Evolutionary conservation across 2,113 vertebrate genomes (phyloP).

Genomic region (Xerus inauris): DNA sequence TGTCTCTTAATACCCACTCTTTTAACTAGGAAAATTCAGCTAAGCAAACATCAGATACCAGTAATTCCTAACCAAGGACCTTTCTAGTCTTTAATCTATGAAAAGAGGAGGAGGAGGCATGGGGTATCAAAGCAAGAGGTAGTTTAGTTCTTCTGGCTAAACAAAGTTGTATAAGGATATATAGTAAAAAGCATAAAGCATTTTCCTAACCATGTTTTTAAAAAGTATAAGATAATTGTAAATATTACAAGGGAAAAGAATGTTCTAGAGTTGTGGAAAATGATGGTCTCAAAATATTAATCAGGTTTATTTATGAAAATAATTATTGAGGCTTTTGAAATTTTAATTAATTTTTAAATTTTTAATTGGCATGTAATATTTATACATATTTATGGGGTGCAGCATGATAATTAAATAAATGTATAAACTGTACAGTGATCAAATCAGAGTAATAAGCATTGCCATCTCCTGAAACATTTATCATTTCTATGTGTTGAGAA

Average conservation of each 20-base stretch:
- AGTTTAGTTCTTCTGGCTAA: neutral
- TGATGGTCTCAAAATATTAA: neutral
- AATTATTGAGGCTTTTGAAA: neutral
- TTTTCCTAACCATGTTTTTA: neutral
- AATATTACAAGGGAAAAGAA: neutral
- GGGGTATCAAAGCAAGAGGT: neutral
- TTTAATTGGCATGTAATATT: neutral
- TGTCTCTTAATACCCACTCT: neutral
- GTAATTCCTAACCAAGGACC: neutral
- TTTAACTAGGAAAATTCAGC: neutral
- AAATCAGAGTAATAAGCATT: neutral
- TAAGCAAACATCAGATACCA: neutral
- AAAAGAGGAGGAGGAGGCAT: neutral
- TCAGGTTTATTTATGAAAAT: no score
- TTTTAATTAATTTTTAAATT: neutral
- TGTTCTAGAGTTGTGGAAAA: neutral
- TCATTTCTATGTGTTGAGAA: neutral
- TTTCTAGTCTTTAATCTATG: neutral
- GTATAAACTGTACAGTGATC: neutral
- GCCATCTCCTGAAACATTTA: neutral
- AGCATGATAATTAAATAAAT: neutral
- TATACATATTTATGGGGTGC: neutral
- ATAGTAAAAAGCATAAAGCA: neutral
- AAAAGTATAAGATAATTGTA: neutral
- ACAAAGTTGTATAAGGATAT: neutral